A percentile compares a stretch with the other conserved stretches of the same genome.
These are phyloP conservation scores for Pitangus sulphuratus DNA, from an alignment of 2,797 vertebrate species.

Conservation along the genomic window DNA sequence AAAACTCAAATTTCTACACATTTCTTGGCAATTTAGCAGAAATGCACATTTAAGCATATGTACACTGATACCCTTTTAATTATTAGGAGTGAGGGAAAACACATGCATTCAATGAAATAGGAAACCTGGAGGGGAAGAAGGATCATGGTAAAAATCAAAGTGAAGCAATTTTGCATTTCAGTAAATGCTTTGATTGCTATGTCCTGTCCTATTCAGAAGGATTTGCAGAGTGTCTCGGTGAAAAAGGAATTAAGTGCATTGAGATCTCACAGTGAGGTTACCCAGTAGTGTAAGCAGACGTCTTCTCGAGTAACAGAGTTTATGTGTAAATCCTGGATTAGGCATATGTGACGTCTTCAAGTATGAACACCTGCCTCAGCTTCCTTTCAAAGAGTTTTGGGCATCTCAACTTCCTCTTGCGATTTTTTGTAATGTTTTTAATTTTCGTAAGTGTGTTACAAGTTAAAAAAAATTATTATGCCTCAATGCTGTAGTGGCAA, in stretches of 20 bases:
- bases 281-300: background rate
- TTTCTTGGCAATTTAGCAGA: background rate
- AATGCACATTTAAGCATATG: background rate
- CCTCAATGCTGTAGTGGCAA: background rate
- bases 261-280: background rate
- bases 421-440: background rate
- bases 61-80: background rate
- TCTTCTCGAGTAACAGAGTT: background rate
- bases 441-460: background rate
- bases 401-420: background rate
- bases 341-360: background rate
- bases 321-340: background rate
- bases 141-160: background rate
- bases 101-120: background rate
- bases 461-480: background rate
- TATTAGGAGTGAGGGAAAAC: background rate
- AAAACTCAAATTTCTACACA: background rate
- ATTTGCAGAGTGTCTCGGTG: background rate
- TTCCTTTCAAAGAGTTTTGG: background rate
- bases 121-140: background rate
- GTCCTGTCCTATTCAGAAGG: background rate
- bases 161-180: background rate
- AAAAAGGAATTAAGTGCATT: slow-evolving; percentile 13
- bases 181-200: background rate
- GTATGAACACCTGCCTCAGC: slow-evolving; percentile 8